phyloP scores from a whole-genome alignment of 23 tunicate genomes.

The Trididemnum miniatum region DNA sequence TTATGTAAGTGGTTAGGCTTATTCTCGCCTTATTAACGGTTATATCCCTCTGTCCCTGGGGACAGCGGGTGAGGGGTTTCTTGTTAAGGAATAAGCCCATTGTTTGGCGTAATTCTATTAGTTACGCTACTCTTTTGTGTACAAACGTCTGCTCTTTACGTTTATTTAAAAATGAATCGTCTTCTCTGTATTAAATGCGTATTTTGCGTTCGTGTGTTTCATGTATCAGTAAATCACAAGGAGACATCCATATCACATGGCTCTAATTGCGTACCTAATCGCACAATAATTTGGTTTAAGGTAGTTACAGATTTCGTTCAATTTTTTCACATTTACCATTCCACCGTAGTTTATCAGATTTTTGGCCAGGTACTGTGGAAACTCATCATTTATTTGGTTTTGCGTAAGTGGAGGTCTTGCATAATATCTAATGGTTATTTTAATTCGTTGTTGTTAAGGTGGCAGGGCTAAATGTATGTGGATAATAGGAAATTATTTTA shows the following conservation, averaged over 20 bases:
- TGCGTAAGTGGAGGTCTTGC: constrained; percentile 56
- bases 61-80: neutral
- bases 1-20: neutral
- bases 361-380: constrained; percentile 57
- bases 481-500: no score
- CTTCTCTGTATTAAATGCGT: constrained; percentile 10
- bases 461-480: constrained; percentile 1
- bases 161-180: constrained; percentile 38
- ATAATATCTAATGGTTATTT: constrained; percentile 22
- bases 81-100: neutral
- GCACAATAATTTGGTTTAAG: no score
- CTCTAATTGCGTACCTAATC: no score
- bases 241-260: no score
- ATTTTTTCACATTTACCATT: no score
- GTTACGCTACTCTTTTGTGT: constrained; percentile 1
- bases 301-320: no score
- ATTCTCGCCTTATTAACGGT: neutral
- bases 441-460: constrained; percentile 23
- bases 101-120: neutral
- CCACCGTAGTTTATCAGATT: no score
- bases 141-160: constrained; percentile 16
- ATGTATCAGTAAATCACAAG: no score
- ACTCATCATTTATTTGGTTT: constrained; percentile 40
- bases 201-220: neutral
- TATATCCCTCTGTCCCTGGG: neutral